Evolutionary conservation across 2,113 vertebrate genomes (phyloP), one percentile per base, ranked within the genome.

Genomic region (Paralichthys olivaceus): DNA sequence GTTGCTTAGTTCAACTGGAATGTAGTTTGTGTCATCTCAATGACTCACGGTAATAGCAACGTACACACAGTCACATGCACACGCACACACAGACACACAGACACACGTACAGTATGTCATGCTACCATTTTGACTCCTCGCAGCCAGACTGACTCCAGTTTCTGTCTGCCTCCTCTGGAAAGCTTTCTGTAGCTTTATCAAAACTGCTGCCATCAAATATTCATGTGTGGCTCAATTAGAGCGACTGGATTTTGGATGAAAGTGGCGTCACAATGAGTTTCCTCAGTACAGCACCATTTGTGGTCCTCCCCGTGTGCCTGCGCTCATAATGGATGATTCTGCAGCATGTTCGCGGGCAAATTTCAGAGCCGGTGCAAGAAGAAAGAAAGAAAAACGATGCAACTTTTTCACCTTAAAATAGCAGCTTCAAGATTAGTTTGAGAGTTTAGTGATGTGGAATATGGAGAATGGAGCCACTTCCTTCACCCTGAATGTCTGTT

Each of bases 1-100:
- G 78, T 91, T 69, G 80, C 84, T 90, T 57, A 91, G 83, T 72
- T 85, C 81, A 79, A 76, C 85, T 69, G 84, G 86, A 73, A 91
- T 93, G 93, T 81, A 78, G 76, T 63, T 84, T 86, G 85, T 92
- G 90, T 90, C 88, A 89, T 94, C 87, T 90, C 84, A 85, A 64
- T 87, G 84, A 92, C 80, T 84, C 88, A 88, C 81, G 80, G 80
- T 93, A 90, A 93, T 89, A 93, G 91, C 84, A 90, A 76, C 79
- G 81, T 59, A 86, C 79, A 75, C 80, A 72, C 75, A 80, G 56
- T 83, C 86, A 79, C 69, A 87, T 40, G 32, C 75, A 72, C 79
- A 49, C 19, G 7, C 47, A 59, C 79, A 84, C 60, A 34, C 26
- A 84, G 80, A 79, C 75, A 77, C 78, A 83, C 72, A 3, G 15